These are phyloP conservation scores for Campoplex nolae DNA, from an alignment of 2,888 invertebrate species.

Conservation along the genomic window DNA sequence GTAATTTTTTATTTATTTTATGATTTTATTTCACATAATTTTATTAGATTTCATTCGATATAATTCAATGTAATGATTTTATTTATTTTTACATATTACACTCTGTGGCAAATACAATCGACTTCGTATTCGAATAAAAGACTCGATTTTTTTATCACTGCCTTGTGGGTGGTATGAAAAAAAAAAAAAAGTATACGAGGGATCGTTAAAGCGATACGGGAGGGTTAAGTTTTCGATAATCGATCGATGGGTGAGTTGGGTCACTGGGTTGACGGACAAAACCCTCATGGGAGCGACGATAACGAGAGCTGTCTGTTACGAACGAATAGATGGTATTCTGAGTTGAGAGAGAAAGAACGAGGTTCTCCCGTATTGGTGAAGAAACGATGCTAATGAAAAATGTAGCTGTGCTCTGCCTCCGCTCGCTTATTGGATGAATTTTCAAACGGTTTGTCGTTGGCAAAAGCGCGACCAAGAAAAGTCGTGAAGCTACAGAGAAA, in stretches of 20 bases:
- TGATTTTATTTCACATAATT: too few species aligned
- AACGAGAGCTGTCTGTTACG: conserved; percentile 13
- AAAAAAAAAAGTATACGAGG: neutral
- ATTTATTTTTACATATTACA: too few species aligned
- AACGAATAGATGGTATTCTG: conserved; percentile 24
- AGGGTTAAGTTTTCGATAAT: conserved; percentile 47
- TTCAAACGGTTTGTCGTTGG: conserved; percentile 71
- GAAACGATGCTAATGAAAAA: conserved; percentile 69
- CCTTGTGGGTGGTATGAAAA: too few species aligned
- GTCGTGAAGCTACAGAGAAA: conserved; percentile 48
- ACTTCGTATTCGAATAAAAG: neutral
- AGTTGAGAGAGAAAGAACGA: neutral
- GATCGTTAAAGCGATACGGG: conserved; percentile 23
- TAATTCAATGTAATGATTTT: too few species aligned
- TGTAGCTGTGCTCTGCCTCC: conserved; percentile 52
- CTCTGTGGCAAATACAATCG: neutral
- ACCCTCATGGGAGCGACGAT: conserved; percentile 39
- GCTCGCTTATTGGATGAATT: conserved; percentile 75
- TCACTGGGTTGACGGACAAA: conserved; percentile 40
- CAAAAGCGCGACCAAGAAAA: conserved; percentile 58
- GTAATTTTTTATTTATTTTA: neutral
- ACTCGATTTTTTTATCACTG: neutral
- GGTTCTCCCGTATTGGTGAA: conserved; percentile 19
- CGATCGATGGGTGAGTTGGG: conserved; percentile 32
- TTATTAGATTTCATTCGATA: too few species aligned